Evolutionary conservation across 2,888 invertebrate genomes (phyloP), one percentile per base, ranked within the genome.

Genomic region (Tineola bisselliella): DNA sequence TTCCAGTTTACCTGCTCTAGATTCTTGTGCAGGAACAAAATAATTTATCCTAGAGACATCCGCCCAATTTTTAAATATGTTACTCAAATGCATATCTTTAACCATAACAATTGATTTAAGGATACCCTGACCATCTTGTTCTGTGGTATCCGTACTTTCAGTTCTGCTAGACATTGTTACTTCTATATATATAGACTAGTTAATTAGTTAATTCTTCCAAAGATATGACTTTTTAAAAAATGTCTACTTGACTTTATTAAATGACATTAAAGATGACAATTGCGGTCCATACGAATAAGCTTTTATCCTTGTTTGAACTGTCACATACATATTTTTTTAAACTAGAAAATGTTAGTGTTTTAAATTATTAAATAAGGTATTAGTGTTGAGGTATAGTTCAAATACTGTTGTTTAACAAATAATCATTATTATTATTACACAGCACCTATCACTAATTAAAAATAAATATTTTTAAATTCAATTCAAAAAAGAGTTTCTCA

Each of bases 21-120:
- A 25, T 25, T 25, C 25, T 38, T 38, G 38, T 38, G 38, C 38
- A 38, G 25, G 25, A 25, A 25, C 13, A 33, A 15, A 58, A 33
- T 58, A 58, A 58, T 58, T 58, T 15, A 58, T 3, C 8, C 12
- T 33, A n/a, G 58, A 58, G 8, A 58, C 33, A 33, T 58, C 58
- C 13, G 58, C 33, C 58, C 58, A 58, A 58, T 30, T n/a, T 13
- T 15, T 13, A 13, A 58, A 33, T 3, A 33, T 17, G 33, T 31
- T 58, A 30, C 12, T 8, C n/a, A 33, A 10, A n/a, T 15, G 19
- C 30, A 58, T 15, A 33, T 17, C 33, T 10, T 33, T 33, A 6
- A 58, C 8, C 10, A 13, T 31, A 3, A n/a, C n/a, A 15, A 33
- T 33, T n/a, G 33, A 33, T 58, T 13, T 58, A 11, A 33, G 33